Percentiles rank a stretch among this genome's conserved stretches.
Conservation (phyloP, 2,113 vertebrate species). For the Apodemus speciosus region DNA sequence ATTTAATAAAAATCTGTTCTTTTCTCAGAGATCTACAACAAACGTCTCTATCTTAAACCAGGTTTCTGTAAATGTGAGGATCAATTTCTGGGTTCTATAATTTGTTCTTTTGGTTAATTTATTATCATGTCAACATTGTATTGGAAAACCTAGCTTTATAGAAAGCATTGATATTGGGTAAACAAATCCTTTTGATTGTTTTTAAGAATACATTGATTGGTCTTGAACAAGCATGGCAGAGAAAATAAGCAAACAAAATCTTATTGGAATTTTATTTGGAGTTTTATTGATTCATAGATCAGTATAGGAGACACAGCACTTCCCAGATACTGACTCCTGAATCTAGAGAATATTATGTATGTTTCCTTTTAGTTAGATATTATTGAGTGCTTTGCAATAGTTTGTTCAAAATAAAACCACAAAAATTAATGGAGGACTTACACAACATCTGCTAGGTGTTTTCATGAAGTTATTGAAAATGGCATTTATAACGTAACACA, state of each 20-base stretch:
- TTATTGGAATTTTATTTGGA: background rate
- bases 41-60: background rate
- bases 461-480: constrained; percentile 2
- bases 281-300: constrained; percentile 23
- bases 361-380: constrained; percentile 23
- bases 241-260: background rate
- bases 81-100: background rate
- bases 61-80: background rate
- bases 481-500: background rate
- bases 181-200: constrained; percentile 16
- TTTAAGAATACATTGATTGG: background rate
- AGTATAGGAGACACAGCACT: background rate
- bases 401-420: background rate
- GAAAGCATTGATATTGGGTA: background rate
- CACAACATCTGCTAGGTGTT: constrained; percentile 1
- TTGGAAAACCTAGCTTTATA: background rate
- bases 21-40: background rate
- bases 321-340: background rate
- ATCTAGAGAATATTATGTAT: background rate
- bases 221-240: background rate
- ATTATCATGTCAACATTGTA: background rate
- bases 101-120: constrained; percentile 35
- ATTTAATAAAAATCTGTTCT: constrained; percentile 24
- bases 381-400: constrained; percentile 2
- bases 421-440: background rate